phyloP scores from a whole-genome alignment of 2,797 vertebrate genomes.

The Eulemur coronatus region DNA sequence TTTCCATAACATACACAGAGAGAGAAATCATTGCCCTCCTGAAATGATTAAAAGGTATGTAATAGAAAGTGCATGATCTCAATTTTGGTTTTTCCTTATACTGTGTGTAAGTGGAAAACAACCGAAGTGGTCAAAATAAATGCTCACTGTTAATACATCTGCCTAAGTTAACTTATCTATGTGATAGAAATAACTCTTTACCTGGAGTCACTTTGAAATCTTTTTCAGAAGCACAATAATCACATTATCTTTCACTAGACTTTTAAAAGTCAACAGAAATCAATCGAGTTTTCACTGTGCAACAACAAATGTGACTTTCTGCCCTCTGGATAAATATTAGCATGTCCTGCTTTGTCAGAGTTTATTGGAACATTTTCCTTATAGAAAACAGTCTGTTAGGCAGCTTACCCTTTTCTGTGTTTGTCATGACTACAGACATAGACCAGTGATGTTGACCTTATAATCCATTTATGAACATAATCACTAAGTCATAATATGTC shows the following conservation, averaged over 20 bases:
- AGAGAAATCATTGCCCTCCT: not conserved
- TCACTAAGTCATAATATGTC: conserved; percentile 48
- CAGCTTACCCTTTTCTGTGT: conserved; percentile 46
- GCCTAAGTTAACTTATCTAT: not conserved
- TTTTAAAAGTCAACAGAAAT: conserved; percentile 63
- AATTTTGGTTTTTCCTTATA: not conserved
- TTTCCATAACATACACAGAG: not conserved
- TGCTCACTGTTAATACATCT: not conserved
- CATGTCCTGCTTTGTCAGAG: conserved; percentile 52
- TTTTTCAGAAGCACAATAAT: conserved; percentile 45
- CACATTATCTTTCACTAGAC: conserved; percentile 55
- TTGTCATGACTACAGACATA: not conserved
- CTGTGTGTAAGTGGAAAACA: not conserved
- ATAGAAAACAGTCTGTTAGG: conserved; percentile 25
- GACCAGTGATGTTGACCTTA: conserved; percentile 48
- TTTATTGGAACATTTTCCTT: conserved; percentile 62
- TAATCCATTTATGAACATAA: conserved; percentile 54
- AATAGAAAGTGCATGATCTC: not conserved
- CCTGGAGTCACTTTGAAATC: conserved; percentile 26
- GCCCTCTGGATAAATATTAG: conserved; percentile 75
- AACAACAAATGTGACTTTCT: conserved; percentile 71
- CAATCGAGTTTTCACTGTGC: conserved; percentile 58
- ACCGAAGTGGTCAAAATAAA: not conserved
- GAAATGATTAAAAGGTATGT: not conserved
- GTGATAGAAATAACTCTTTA: not conserved